Evolutionary conservation across 2,797 vertebrate genomes (phyloP).

Genomic region (Fistularia tabacaria): DNA sequence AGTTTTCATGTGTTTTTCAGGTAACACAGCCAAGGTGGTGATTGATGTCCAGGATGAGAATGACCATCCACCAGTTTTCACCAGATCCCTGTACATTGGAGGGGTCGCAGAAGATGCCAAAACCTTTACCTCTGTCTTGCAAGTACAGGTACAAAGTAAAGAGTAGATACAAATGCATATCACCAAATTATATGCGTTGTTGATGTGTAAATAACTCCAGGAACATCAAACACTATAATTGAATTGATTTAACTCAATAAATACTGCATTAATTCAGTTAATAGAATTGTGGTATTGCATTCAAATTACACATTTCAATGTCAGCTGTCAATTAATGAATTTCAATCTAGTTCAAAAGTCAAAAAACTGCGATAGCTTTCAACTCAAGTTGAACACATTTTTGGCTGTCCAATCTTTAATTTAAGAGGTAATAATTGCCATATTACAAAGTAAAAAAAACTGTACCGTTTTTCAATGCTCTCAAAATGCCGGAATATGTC

Average conservation of each 20-base stretch:
- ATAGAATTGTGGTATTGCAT: too few relatives aligned
- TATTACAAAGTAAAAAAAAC: not conserved
- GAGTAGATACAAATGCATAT: slow-evolving; percentile 1
- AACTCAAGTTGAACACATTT: too few relatives aligned
- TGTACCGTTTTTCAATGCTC: too few relatives aligned
- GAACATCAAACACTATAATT: too few relatives aligned
- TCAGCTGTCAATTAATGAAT: too few relatives aligned
- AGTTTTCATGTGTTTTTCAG: slow-evolving; percentile 59
- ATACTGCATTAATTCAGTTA: too few relatives aligned
- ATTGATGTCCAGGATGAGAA: slow-evolving; percentile 93
- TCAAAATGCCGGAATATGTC: too few relatives aligned
- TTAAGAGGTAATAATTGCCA: slow-evolving; percentile 14
- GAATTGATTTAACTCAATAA: too few relatives aligned
- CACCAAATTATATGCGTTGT: not conserved
- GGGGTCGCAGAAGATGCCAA: slow-evolving; percentile 94
- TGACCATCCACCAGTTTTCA: slow-evolving; percentile 88
- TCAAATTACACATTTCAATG: too few relatives aligned
- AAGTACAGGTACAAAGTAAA: slow-evolving; percentile 81
- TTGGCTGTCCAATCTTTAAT: slow-evolving; percentile 4
- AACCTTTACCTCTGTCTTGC: slow-evolving; percentile 91
- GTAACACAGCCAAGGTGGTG: slow-evolving; percentile 90
- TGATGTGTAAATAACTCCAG: too few relatives aligned
- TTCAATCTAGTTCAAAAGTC: too few relatives aligned
- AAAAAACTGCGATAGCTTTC: too few relatives aligned
- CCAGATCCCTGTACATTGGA: slow-evolving; percentile 85